phyloP scores from a whole-genome alignment of 2,888 invertebrate genomes.

The Drosophila quasianomalipes region DNA sequence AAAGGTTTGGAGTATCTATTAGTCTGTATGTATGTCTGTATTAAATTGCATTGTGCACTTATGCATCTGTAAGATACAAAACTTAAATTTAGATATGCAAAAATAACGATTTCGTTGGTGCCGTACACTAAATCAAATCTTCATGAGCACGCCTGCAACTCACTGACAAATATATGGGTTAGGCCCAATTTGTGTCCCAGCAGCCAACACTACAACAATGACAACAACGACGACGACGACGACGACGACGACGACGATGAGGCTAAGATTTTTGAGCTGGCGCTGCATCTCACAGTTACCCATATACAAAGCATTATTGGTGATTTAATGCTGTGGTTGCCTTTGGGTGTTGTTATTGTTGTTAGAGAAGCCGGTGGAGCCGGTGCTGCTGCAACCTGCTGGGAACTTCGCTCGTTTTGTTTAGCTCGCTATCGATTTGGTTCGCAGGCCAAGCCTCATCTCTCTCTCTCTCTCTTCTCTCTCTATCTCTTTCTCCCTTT shows the following conservation, averaged over 20 bases:
- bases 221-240: neutral
- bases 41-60: slow-evolving; percentile 13
- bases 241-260: slow-evolving; percentile 3
- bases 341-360: slow-evolving; percentile 56
- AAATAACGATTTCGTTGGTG: slow-evolving; percentile 56
- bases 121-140: slow-evolving; percentile 82
- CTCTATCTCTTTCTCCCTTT: neutral
- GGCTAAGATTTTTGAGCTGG: slow-evolving; percentile 38
- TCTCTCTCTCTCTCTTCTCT: slow-evolving; percentile 10
- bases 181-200: slow-evolving; percentile 77
- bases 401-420: slow-evolving; percentile 75
- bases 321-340: slow-evolving; percentile 67
- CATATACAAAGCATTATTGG: slow-evolving; percentile 58
- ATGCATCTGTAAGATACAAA: slow-evolving; percentile 41
- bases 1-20: slow-evolving; percentile 3
- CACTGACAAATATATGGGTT: slow-evolving; percentile 84
- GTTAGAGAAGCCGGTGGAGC: slow-evolving; percentile 21
- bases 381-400: slow-evolving; percentile 73
- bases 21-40: neutral
- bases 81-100: slow-evolving; percentile 75
- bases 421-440: slow-evolving; percentile 69
- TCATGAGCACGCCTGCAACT: slow-evolving; percentile 71
- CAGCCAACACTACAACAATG: slow-evolving; percentile 20
- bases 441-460: slow-evolving; percentile 22
- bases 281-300: slow-evolving; percentile 63